Evolutionary conservation across 2,888 invertebrate species (phyloP).

Genomic region (Pristionchus mayeri): DNA sequence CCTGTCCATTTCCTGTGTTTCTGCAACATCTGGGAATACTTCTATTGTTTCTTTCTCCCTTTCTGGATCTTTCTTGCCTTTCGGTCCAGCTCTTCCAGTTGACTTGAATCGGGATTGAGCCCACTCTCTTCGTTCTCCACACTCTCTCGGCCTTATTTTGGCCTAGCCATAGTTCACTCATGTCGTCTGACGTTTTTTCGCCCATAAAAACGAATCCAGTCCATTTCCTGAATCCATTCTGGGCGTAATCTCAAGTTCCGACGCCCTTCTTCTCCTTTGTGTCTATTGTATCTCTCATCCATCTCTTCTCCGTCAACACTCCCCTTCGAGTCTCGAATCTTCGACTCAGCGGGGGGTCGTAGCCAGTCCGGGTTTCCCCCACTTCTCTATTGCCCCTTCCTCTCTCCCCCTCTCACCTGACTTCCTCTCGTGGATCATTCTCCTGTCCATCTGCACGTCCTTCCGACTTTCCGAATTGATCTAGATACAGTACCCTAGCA

Average conservation of each 20-base stretch:
- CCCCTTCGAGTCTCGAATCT: conserved; percentile 3
- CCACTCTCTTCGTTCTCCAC: neutral
- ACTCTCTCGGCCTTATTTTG: conserved; percentile 24
- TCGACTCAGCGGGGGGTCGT: conserved; percentile 14
- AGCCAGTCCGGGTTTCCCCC: neutral
- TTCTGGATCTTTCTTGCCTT: conserved; percentile 5
- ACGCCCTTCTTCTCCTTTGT: neutral
- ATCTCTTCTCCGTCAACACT: conserved; percentile 3
- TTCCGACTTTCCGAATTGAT: neutral
- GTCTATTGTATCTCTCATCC: neutral
- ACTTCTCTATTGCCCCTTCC: neutral
- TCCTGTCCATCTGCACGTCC: neutral
- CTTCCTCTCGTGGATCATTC: conserved; percentile 18
- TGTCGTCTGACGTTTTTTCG: neutral
- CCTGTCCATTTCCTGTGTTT: neutral
- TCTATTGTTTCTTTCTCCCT: conserved; percentile 24
- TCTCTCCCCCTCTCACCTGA: neutral
- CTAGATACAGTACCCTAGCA: neutral
- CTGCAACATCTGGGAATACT: neutral
- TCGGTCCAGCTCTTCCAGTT: neutral
- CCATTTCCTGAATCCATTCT: conserved; percentile 22
- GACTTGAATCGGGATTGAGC: conserved; percentile 28
- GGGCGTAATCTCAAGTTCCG: neutral
- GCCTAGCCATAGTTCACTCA: conserved; percentile 19
- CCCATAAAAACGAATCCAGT: conserved; percentile 25